Base-by-base conservation (phyloP, 2,888 invertebrate species). In the Pseudococcus longispinus region DNA sequence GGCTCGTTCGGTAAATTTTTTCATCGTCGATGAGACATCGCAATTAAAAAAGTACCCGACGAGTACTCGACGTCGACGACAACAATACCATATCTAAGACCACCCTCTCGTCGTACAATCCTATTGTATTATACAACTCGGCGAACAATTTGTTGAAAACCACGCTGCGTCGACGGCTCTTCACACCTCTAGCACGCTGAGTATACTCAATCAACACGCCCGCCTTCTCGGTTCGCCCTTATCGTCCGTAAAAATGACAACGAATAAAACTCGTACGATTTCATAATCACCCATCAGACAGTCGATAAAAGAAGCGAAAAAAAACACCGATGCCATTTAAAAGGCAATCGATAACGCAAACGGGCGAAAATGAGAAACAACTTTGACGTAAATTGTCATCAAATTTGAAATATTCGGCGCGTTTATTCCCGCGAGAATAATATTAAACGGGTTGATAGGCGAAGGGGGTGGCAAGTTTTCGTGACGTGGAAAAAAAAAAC, bases 301-400 rank as follows among this genome's bases (percentile, higher is more conserved):
- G 20, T 55, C 20, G 20, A 55, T 23, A 55, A 55, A 55, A 55
- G 13, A 20, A 23, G 23, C 3, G 13, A 8, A 55, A 55, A 51
- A 55, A 55, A 55, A 20, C 6, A 20, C n/a, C 23, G 6, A 8
- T 8, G 55, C 6, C 11, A 55, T 55, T 55, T 55, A 55, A 55
- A 55, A 55, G 55, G 55, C 70, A 70, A 70, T 70, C 70, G 70
- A 70, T 70, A 70, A 70, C 29, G 29, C 29, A 42, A n/a, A 5
- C 42, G 77, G 23, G 37, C 42, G 11, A 77, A 77, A 77, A 42
- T 37, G 42, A 42, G 42, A 77, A 74, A 77, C 32, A 77, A 77
- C 37, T 77, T 65, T 77, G 77, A 77, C 77, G 77, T 42, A 42
- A 77, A 77, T 77, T 77, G 77, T 77, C 77, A 77, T 77, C 77